Base-by-base conservation (phyloP, 2,113 vertebrate species). In the Chloebia gouldiae region DNA sequence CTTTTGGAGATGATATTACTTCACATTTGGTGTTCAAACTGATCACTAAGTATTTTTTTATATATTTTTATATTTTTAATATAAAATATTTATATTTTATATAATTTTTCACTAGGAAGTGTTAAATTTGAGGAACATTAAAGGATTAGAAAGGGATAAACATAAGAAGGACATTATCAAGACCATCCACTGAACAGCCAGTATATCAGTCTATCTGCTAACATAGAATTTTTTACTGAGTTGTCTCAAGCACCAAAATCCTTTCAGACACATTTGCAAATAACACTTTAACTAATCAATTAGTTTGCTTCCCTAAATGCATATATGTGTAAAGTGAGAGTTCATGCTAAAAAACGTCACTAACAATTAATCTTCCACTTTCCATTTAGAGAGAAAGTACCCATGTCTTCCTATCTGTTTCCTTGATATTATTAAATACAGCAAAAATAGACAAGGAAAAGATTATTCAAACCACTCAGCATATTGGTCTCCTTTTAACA, bases 361-460 rank as follows among this genome's bases (percentile, higher is more conserved):
- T 88, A 54, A 84, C 88, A 97, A 88, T 84, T 93, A 96, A 90
- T 88, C 92, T 96, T 47, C 83, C 65, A 69, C 89, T 92, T 96
- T 86, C 80, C 78, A 79, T 93, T 96, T 92, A 95, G 82, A 96
- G 80, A 96, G 88, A 96, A 94, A 83, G 72, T 85, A 95, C 65
- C 2, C 0, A 96, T 82, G 65, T 59, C 72, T 73, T 86, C n/a
- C 71, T 78, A 73, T 84, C 57, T 83, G 81, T 93, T 27, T 71
- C 28, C 91, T 92, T 88, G 37, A 37, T 90, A 90, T 94, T 86
- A 79, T 40, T 81, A 60, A 90, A 19, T 45, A 82, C 68, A 91
- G 60, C 71, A 97, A 95, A 96, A 97, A 71, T 92, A 91, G 96
- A 84, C 64, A 90, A 87, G 6, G 27, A 94, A 81, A 92, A 94